Evolutionary conservation across 92 coral and sea anemone species (phyloP).

Genomic region (Parazoanthus darwini): DNA sequence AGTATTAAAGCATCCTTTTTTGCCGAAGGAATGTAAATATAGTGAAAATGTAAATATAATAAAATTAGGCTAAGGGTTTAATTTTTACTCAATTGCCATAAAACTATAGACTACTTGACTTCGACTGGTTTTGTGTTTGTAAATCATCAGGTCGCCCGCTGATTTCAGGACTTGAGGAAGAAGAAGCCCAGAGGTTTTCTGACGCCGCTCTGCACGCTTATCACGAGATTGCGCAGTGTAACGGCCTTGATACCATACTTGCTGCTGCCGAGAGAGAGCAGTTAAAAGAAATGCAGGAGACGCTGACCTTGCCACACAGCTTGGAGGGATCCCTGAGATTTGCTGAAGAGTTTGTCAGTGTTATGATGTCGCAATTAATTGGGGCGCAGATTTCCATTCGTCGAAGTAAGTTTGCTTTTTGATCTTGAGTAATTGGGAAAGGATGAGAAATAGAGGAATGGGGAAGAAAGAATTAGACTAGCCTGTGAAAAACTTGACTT

Average conservation of each 20-base stretch:
- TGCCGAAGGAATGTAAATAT: too few relatives aligned
- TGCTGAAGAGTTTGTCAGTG: conserved; percentile 81
- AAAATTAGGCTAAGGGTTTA: too few relatives aligned
- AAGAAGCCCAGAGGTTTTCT: conserved; percentile 63
- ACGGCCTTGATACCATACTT: conserved; percentile 71
- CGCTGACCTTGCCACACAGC: conserved; percentile 65
- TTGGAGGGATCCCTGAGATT: conserved; percentile 79
- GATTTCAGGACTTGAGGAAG: conserved; percentile 36
- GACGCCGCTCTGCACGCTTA: conserved; percentile 84
- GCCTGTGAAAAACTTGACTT: too few relatives aligned
- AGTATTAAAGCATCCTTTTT: too few relatives aligned
- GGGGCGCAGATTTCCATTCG: conserved; percentile 69
- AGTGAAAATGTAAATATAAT: too few relatives aligned
- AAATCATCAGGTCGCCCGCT: conserved; percentile 1
- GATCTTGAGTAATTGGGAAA: background rate
- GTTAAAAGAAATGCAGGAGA: conserved; percentile 66
- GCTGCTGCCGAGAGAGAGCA: conserved; percentile 55
- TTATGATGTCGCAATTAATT: conserved; percentile 49
- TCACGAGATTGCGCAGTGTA: conserved; percentile 82
- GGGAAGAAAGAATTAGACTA: too few relatives aligned
- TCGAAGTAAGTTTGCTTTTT: conserved; percentile 53
- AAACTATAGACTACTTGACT: too few relatives aligned
- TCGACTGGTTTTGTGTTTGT: conserved; percentile 3
- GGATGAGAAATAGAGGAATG: background rate
- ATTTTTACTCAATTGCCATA: too few relatives aligned